Percentiles rank a stretch among this genome's conserved stretches.
Evolutionary conservation across 2,888 invertebrate genomes (phyloP).

Genomic region (Drosophila limbata): DNA sequence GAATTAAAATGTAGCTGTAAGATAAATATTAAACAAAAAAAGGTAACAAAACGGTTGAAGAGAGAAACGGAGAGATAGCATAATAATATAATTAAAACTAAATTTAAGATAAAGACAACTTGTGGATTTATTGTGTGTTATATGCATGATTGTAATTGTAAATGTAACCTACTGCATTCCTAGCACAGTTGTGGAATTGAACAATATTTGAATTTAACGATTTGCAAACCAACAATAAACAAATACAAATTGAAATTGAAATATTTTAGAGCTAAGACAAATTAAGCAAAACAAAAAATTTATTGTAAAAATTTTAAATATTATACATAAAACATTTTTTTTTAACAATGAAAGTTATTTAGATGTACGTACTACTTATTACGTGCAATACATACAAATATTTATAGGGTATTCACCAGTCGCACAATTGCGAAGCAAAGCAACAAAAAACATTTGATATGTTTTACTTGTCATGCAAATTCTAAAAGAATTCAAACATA

Average conservation of each 20-base stretch:
- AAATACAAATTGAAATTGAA: conserved; percentile 47
- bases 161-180: conserved; percentile 75
- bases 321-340: conserved; percentile 23
- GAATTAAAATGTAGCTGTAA: conserved; percentile 55
- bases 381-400: conserved; percentile 10
- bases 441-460: conserved; percentile 1
- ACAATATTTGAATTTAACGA: conserved; percentile 65
- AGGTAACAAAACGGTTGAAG: conserved; percentile 5
- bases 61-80: not conserved
- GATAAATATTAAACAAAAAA: conserved; percentile 8
- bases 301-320: conserved; percentile 43
- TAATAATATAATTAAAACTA: not conserved
- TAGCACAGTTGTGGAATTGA: conserved; percentile 80
- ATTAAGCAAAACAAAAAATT: conserved; percentile 8
- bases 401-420: conserved; percentile 50
- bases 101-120: conserved; percentile 21
- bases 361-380: conserved; percentile 26
- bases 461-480: conserved; percentile 4
- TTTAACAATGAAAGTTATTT: conserved; percentile 17
- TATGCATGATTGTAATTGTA: conserved; percentile 44
- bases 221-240: conserved; percentile 47
- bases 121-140: conserved; percentile 27
- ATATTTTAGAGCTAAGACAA: conserved; percentile 34
- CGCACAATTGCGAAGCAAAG: conserved; percentile 14
- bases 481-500: conserved; percentile 10